A percentile compares a stretch with the other conserved stretches of the same genome.
Conservation (phyloP, 64 coral and sea anemone genomes). For the Montipora cactus region DNA sequence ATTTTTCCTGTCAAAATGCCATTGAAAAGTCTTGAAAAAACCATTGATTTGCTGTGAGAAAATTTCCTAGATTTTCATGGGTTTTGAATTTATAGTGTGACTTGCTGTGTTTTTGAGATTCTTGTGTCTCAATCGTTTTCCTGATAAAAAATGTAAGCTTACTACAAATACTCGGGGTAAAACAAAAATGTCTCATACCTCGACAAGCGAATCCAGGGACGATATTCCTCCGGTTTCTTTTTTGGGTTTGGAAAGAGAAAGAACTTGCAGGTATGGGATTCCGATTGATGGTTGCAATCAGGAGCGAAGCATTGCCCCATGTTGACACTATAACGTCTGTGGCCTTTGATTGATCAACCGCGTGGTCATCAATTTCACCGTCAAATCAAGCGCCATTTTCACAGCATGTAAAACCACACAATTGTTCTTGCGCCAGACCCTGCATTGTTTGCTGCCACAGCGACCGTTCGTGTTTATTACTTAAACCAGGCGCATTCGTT, state of each 20-base stretch:
- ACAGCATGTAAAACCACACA: too few species aligned
- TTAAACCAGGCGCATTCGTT: too few species aligned
- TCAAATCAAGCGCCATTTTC: background rate
- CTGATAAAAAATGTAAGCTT: background rate
- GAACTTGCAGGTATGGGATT: slow-evolving; percentile 51
- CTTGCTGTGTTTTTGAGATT: background rate
- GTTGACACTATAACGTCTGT: background rate
- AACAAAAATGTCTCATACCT: background rate
- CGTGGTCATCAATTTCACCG: background rate
- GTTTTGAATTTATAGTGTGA: background rate
- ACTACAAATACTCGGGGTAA: background rate
- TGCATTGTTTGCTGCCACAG: too few species aligned
- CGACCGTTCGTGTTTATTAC: too few species aligned
- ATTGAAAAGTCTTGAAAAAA: too few species aligned
- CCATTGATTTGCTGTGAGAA: too few species aligned
- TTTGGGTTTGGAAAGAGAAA: slow-evolving; percentile 43
- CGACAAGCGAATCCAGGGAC: background rate
- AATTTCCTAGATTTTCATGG: too few species aligned
- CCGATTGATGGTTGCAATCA: slow-evolving; percentile 49
- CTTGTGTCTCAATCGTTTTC: background rate
- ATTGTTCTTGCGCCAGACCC: too few species aligned
- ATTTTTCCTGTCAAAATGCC: too few species aligned
- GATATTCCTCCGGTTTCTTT: slow-evolving; percentile 17
- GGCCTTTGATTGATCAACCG: background rate
- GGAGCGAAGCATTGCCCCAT: slow-evolving; percentile 63